Percentiles rank a stretch among this genome's conserved stretches.
These are phyloP conservation scores for Phaetusa simplex DNA, from an alignment of 2,113 vertebrate genomes.

Conservation along the genomic window DNA sequence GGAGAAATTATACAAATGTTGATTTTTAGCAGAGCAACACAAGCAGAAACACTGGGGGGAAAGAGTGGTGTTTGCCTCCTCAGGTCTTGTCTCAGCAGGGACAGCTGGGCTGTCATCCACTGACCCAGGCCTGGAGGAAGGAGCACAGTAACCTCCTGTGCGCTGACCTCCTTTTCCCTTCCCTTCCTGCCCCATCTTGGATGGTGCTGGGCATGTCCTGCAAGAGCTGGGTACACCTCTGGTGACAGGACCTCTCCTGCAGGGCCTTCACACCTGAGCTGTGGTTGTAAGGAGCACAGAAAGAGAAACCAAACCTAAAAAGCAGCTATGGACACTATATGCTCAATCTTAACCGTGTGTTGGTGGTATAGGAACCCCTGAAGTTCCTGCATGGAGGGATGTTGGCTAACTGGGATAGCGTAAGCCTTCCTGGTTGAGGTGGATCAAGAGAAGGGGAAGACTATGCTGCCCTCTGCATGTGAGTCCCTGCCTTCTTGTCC, in stretches of 20 bases:
- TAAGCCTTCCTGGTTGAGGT: not conserved
- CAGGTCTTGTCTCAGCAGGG: not conserved
- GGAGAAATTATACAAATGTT: not conserved
- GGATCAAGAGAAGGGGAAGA: not conserved
- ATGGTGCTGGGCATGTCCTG: not conserved
- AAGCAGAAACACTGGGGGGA: not conserved
- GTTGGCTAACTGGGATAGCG: not conserved
- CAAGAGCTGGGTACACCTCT: not conserved
- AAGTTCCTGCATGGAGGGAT: not conserved
- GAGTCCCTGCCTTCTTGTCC: not conserved
- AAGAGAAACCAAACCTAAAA: not conserved
- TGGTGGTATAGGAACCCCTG: not conserved
- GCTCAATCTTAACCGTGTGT: not conserved
- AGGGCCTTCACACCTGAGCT: not conserved
- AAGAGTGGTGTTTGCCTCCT: not conserved
- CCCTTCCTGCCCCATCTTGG: not conserved
- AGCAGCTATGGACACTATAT: not conserved
- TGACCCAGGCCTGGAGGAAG: not conserved
- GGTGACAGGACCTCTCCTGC: not conserved
- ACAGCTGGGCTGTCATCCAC: not conserved
- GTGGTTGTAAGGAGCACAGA: not conserved
- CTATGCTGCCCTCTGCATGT: not conserved
- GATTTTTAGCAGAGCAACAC: not conserved
- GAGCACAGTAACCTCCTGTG: not conserved
- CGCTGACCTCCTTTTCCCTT: not conserved